Evolutionary conservation across 2,888 invertebrate genomes (phyloP), one percentile per base, ranked within the genome.

Genomic region (Himalopsyche anomala): DNA sequence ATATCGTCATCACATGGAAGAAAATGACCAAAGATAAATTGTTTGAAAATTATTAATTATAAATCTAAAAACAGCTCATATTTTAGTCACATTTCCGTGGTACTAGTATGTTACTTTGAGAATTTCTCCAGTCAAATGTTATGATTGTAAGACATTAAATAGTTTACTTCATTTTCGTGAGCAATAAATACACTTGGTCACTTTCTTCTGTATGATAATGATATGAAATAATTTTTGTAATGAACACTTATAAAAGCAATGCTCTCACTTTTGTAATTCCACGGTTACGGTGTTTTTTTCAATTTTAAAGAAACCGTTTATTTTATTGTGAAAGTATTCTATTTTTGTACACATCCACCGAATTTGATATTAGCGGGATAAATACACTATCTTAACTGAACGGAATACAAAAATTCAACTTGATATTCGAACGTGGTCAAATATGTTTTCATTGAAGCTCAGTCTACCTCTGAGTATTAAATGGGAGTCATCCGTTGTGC

Each of bases 361-460:
- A 4, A 74, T 6, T 74, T 12, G 36, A 36, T 36, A 74, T 74
- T 38, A 15, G 74, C 6, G 19, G 9, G 74, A 36, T 74, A 38
- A 38, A 80, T 80, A 80, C 51, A 45, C 45, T 80, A 19, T 80
- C 42, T 80, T 40, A 80, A 45, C 80, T 45, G 51, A 80, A 12
- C 42, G 42, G 80, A 80, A 42, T 51, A 80, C 28, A 80, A 51
- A 40, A 45, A 42, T 45, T 12, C 19, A 42, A 36, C 51, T 36
- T 17, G 45, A 19, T 36, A 74, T 74, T 74, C 19, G 11, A 17
- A 42, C 80, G n/a, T 80, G 81, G 56, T 81, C 45, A n/a, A 81
- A 80, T 54, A 56, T 84, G 69, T 84, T 84, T 84, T 84, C 81
- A 81, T 69, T 80, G 81, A 40, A 69, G 84, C 81, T 84, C 84